Percentiles rank a stretch among this genome's conserved stretches.
Evolutionary conservation across 1,140 invertebrate species (phyloP).

Genomic region (Phymorhynchus buccinoides): DNA sequence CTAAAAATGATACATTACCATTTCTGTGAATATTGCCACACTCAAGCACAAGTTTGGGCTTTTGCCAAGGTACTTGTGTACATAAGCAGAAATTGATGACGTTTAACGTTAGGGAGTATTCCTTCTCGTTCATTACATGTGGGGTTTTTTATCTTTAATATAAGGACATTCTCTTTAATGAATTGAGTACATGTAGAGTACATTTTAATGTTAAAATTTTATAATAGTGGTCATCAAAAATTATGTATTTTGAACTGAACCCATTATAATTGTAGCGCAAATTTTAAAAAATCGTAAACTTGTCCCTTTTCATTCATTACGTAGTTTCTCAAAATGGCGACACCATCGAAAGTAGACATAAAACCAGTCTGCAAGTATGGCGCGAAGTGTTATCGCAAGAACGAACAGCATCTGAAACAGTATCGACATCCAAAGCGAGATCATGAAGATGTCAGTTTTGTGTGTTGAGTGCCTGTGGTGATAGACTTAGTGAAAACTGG

Average conservation of each 20-base stretch:
- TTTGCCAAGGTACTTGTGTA: slow-evolving; percentile 64
- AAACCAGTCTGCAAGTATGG: slow-evolving; percentile 83
- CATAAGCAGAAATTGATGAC: slow-evolving; percentile 59
- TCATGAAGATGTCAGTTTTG: slow-evolving; percentile 41
- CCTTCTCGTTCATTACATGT: background rate
- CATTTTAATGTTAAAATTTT: too few species aligned
- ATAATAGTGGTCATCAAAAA: too few species aligned
- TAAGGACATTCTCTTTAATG: too few species aligned
- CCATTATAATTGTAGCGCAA: too few species aligned
- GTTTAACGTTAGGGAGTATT: slow-evolving; percentile 8
- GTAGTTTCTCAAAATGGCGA: slow-evolving; percentile 33
- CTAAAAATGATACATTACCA: background rate
- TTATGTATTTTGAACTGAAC: too few species aligned
- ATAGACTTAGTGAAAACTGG: too few species aligned
- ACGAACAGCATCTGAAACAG: slow-evolving; percentile 82
- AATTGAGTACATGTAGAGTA: too few species aligned
- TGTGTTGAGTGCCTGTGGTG: too few species aligned
- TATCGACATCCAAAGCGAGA: slow-evolving; percentile 82
- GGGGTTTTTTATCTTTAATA: background rate
- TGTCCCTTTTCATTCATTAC: too few species aligned
- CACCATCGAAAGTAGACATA: slow-evolving; percentile 37
- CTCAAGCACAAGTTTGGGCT: background rate
- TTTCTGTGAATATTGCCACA: background rate
- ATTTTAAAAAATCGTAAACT: too few species aligned
- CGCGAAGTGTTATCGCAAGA: slow-evolving; percentile 87